These are phyloP conservation scores for Panzeria rudis DNA, from an alignment of 2,888 invertebrate species.

Conservation along the genomic window DNA sequence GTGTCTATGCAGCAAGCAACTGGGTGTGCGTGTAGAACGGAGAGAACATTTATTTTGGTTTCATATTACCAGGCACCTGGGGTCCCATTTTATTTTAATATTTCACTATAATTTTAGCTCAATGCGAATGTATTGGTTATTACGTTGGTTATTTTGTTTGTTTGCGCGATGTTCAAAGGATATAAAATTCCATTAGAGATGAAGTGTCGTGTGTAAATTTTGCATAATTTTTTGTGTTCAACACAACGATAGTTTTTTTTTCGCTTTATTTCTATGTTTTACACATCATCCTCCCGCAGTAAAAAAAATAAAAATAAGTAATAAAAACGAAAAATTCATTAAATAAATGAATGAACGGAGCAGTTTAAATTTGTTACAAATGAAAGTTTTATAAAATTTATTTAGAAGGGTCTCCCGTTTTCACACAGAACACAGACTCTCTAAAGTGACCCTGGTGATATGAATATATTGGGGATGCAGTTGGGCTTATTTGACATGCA, in stretches of 20 bases:
- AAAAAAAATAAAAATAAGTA: slow-evolving; percentile 21
- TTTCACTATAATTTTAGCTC: slow-evolving; percentile 42
- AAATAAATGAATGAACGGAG: slow-evolving; percentile 68
- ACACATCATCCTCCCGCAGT: background rate
- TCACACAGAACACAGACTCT: background rate
- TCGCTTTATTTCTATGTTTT: background rate
- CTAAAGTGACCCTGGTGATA: background rate
- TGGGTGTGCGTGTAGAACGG: slow-evolving; percentile 3
- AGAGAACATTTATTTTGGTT: slow-evolving; percentile 70
- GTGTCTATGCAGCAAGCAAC: background rate
- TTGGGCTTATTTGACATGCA: background rate
- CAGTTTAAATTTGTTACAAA: slow-evolving; percentile 68
- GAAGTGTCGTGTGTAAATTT: slow-evolving; percentile 71
- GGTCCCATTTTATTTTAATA: slow-evolving; percentile 67
- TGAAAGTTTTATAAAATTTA: slow-evolving; percentile 62
- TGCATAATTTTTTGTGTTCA: slow-evolving; percentile 63
- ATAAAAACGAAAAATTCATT: slow-evolving; percentile 68
- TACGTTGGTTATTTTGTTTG: background rate
- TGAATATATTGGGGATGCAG: background rate
- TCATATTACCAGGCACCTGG: slow-evolving; percentile 70
- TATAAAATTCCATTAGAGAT: slow-evolving; percentile 71
- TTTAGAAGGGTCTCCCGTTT: slow-evolving; percentile 42
- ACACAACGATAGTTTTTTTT: slow-evolving; percentile 14
- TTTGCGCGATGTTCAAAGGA: slow-evolving; percentile 52
- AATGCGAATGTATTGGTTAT: slow-evolving; percentile 1